Conservation (phyloP, 2,888 invertebrate species). For the Clunio marinus region DNA sequence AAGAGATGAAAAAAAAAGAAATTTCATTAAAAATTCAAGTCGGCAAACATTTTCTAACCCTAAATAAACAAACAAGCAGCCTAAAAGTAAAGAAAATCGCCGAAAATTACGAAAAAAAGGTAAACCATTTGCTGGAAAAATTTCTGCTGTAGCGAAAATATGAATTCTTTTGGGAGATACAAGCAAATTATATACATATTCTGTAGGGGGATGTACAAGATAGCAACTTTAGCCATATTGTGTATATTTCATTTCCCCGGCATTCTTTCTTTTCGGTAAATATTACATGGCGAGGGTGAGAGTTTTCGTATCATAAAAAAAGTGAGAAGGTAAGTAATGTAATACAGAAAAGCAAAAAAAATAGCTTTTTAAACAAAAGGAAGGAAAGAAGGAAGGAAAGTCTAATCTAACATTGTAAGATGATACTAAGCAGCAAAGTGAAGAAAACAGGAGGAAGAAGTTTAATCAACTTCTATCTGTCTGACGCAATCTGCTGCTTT, state of each 20-base stretch:
- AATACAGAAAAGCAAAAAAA: background rate
- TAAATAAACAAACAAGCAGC: background rate
- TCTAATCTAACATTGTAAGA: background rate
- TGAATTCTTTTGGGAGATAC: constrained; percentile 33
- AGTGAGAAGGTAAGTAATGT: background rate
- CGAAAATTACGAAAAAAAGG: constrained; percentile 31
- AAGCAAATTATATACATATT: constrained; percentile 26
- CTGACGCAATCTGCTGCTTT: constrained; percentile 24
- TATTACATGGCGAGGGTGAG: constrained; percentile 1
- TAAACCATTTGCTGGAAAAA: constrained; percentile 11
- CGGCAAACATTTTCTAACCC: background rate
- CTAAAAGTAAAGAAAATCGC: background rate
- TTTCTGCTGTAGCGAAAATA: constrained; percentile 22
- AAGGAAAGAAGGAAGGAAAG: background rate
- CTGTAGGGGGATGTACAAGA: constrained; percentile 6
- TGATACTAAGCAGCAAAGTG: background rate
- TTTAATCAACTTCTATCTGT: constrained; percentile 33
- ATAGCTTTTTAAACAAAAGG: constrained; percentile 29
- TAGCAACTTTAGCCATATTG: constrained; percentile 14
- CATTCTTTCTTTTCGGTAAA: background rate
- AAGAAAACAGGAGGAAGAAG: background rate
- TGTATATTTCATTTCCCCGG: background rate
- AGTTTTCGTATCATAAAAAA: background rate
- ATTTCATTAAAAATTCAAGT: constrained; percentile 30
- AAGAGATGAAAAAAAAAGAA: too few species aligned